Base-by-base conservation (phyloP, 2,797 vertebrate species). In the Mycteria americana region DNA sequence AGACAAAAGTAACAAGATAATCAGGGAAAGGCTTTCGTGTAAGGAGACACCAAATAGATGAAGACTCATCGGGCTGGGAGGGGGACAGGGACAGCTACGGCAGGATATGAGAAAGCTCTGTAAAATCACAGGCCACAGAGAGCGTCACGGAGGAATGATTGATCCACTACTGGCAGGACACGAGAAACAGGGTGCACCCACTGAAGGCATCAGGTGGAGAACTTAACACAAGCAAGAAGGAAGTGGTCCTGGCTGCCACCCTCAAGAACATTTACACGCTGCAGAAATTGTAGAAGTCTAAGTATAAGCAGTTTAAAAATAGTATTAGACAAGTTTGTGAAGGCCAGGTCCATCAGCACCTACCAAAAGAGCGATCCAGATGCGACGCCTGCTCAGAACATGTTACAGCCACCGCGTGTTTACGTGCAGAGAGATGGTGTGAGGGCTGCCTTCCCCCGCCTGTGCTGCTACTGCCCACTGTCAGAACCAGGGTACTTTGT, bases 401-500 rank as follows among this genome's bases (percentile, higher is more conserved):
- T 0, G 2, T 7, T 11, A 13, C 28, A 54, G 56, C 7, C 64
- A 23, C 37, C 0, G 0, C 0, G 0, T 3, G 7, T 3, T 21
- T 6, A 48, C 0, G 0, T 0, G 5, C 28, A 3, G 70, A 60
- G 23, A 51, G 46, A 48, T 3, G 6, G 39, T 0, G 2, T 2
- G 7, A 0, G 1, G 35, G 28, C 23, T 39, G 74, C 83, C 65
- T 59, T 37, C 37, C 83, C 4, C 4, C 0, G 1, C 30, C 50
- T 27, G 6, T 14, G 22, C 48, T 56, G 48, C 41, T 18, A 8
- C 76, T 0, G 2, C n/a, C 48, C 0, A 2, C 79, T 48, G 28
- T 5, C 39, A 51, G 37, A 19, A 45, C 33, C 82, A 35, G 28
- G 5, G 37, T 2, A 31, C 31, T 83, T 9, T 3, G 7, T 25